Conservation (phyloP, 2,113 vertebrate species). For the Machaerirhynchus nigripectus region DNA sequence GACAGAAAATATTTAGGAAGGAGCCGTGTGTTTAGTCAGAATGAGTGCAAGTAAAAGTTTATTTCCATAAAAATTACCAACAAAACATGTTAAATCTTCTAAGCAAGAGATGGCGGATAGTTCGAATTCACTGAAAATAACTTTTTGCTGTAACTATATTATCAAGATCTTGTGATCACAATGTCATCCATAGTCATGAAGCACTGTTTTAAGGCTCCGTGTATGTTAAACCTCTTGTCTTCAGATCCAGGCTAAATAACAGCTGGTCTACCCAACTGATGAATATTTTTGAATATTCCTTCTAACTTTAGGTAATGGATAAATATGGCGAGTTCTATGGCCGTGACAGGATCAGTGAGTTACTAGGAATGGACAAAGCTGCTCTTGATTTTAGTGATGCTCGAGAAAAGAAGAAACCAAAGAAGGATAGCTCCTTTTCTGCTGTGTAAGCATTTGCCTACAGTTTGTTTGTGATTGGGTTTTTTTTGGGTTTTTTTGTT, state of each 20-base stretch:
- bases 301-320: conserved; percentile 88
- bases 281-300: not conserved
- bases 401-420: conserved; percentile 91
- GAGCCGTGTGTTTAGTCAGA: not conserved
- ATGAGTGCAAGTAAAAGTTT: not conserved
- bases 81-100: not conserved
- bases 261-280: not conserved
- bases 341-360: conserved; percentile 92
- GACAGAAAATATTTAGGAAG: not conserved
- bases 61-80: not conserved
- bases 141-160: not conserved
- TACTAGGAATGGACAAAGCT: conserved; percentile 95
- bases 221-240: not conserved
- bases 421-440: conserved; percentile 90
- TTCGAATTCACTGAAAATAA: not conserved
- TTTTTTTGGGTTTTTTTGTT: not conserved
- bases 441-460: conserved; percentile 84
- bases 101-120: not conserved
- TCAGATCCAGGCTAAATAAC: not conserved
- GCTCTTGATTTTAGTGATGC: conserved; percentile 94
- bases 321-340: conserved; percentile 98
- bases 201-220: not conserved
- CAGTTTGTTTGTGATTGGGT: not conserved
- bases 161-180: not conserved
- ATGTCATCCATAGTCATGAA: not conserved